Evolutionary conservation across 2,797 vertebrate species (phyloP).

Genomic region (Ataeniobius toweri): DNA sequence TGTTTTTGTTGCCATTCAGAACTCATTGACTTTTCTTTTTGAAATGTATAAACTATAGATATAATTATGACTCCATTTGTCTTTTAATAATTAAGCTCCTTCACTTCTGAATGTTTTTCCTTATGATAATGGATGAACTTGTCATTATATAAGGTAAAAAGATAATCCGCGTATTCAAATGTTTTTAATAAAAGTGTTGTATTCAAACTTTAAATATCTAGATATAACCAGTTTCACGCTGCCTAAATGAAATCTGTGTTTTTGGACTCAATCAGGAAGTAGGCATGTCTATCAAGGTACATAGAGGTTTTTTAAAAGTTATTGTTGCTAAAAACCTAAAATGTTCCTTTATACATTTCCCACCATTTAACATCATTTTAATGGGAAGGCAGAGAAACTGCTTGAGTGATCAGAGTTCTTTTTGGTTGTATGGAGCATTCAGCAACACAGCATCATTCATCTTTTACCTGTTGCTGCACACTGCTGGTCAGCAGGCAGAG

Average conservation of each 20-base stretch:
- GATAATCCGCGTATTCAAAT: background rate
- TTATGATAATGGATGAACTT: background rate
- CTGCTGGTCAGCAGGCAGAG: background rate
- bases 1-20: background rate
- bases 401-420: background rate
- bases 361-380: background rate
- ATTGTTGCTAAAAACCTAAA: background rate
- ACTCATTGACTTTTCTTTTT: conserved; percentile 4
- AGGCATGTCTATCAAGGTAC: background rate
- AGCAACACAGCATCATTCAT: background rate
- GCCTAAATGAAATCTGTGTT: no score
- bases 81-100: background rate
- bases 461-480: background rate
- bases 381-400: background rate
- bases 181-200: background rate
- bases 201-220: background rate
- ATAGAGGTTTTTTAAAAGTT: background rate
- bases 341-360: background rate
- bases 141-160: no score
- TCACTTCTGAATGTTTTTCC: background rate
- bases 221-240: background rate
- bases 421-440: background rate
- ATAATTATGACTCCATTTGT: conserved; percentile 4
- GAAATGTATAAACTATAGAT: conserved; percentile 4
- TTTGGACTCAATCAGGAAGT: background rate